A percentile compares a stretch with the other conserved stretches of the same genome.
Evolutionary conservation across 2,113 vertebrate genomes (phyloP).

Genomic region (Eudyptes chrysolophus): DNA sequence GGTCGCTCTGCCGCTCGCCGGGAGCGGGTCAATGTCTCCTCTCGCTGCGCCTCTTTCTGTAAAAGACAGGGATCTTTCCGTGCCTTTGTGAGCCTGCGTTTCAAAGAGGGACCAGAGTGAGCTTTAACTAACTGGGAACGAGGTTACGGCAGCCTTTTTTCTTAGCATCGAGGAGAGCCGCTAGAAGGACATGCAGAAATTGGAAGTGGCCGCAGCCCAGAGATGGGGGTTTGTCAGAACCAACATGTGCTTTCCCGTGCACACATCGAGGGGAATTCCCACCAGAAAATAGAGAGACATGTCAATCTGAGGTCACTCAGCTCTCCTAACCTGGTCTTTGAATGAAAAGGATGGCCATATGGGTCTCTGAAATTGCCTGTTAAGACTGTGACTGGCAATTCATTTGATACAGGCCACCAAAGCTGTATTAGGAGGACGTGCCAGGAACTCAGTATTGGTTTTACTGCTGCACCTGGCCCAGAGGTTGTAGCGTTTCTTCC

Average conservation of each 20-base stretch:
- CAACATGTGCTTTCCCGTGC: background rate
- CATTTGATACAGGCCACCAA: background rate
- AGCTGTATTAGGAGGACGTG: background rate
- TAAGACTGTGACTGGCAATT: background rate
- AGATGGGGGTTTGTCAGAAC: background rate
- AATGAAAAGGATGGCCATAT: background rate
- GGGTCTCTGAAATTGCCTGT: background rate
- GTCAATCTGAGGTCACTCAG: background rate
- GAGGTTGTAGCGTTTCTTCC: background rate
- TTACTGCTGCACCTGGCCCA: background rate
- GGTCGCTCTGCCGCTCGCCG: rapidly evolving
- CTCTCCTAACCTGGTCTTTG: background rate
- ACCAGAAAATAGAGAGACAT: background rate
- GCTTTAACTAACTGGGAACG: background rate
- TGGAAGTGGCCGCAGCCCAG: background rate
- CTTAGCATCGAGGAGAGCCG: background rate
- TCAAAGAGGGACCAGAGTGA: background rate
- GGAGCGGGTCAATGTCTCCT: background rate
- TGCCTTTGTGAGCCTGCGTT: background rate
- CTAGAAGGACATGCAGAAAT: background rate
- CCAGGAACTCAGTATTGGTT: background rate
- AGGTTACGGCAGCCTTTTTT: background rate
- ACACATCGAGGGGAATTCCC: background rate
- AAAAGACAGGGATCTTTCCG: background rate
- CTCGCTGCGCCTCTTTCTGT: background rate